Conservation (phyloP, 2,113 vertebrate genomes). For the Rhizomys pruinosus region DNA sequence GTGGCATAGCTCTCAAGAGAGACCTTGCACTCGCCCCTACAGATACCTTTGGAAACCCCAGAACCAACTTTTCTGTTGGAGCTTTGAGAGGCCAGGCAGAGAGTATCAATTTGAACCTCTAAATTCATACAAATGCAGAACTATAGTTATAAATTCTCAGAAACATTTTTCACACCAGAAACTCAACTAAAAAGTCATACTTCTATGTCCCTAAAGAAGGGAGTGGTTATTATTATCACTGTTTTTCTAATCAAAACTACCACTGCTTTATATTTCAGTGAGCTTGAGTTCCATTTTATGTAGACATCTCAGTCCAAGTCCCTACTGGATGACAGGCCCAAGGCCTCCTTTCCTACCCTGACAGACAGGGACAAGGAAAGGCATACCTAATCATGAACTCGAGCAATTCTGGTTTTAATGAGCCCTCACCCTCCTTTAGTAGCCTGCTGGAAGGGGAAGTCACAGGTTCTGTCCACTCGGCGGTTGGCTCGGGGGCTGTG, state of each 20-base stretch:
- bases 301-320: background rate
- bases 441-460: background rate
- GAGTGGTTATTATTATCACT: background rate
- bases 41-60: background rate
- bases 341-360: background rate
- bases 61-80: background rate
- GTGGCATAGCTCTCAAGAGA: background rate
- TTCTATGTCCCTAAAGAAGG: background rate
- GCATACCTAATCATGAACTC: background rate
- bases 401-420: background rate
- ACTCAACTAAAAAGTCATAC: background rate
- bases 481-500: background rate
- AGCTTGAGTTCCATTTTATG: background rate
- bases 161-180: background rate
- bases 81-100: background rate
- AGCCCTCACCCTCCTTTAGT: background rate
- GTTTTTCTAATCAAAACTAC: background rate
- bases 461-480: fast-evolving
- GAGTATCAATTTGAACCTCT: background rate
- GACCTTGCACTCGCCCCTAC: background rate
- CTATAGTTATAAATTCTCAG: background rate
- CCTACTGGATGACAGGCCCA: background rate
- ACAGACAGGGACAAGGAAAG: background rate
- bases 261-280: background rate
- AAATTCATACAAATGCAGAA: background rate